phyloP scores from a whole-genome alignment of 2,113 vertebrate species.

The Anolis carolinensis region DNA sequence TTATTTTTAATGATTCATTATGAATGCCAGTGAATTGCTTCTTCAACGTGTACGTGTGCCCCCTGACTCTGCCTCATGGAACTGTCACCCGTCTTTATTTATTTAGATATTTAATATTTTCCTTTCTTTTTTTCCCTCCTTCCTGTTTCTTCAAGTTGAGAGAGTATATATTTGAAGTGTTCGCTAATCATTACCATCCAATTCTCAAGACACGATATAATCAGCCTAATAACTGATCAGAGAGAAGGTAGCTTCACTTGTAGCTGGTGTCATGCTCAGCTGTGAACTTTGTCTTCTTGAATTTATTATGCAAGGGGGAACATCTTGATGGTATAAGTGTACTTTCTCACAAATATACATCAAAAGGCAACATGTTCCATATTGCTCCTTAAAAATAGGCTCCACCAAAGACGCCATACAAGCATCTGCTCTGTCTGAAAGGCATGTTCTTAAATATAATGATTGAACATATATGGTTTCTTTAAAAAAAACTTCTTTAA shows the following conservation, averaged over 20 bases:
- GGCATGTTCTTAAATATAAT: conserved; percentile 37
- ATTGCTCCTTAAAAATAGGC: conserved; percentile 49
- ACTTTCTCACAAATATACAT: conserved; percentile 57
- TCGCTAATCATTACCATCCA: conserved; percentile 58
- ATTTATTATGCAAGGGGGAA: conserved; percentile 64
- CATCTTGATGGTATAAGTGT: conserved; percentile 63
- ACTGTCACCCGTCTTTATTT: conserved; percentile 21
- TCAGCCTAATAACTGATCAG: conserved; percentile 67
- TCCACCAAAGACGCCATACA: conserved; percentile 30
- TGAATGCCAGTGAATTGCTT: conserved; percentile 42
- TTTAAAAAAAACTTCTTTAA: not conserved
- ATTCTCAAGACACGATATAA: conserved; percentile 67
- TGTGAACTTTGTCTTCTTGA: conserved; percentile 67
- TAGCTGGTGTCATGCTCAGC: conserved; percentile 62
- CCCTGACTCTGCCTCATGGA: conserved; percentile 53
- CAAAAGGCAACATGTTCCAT: conserved; percentile 49
- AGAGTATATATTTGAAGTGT: conserved; percentile 52
- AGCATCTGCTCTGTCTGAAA: conserved; percentile 50
- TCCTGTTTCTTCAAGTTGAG: conserved; percentile 64
- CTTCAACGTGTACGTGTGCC: conserved; percentile 46
- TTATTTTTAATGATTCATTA: conserved; percentile 74
- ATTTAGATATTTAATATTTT: not conserved
- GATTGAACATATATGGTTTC: not conserved
- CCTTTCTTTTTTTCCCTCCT: not conserved
- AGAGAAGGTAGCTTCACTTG: conserved; percentile 61